Base-by-base conservation (phyloP, 1,140 invertebrate species). In the Trichonephila clavata region DNA sequence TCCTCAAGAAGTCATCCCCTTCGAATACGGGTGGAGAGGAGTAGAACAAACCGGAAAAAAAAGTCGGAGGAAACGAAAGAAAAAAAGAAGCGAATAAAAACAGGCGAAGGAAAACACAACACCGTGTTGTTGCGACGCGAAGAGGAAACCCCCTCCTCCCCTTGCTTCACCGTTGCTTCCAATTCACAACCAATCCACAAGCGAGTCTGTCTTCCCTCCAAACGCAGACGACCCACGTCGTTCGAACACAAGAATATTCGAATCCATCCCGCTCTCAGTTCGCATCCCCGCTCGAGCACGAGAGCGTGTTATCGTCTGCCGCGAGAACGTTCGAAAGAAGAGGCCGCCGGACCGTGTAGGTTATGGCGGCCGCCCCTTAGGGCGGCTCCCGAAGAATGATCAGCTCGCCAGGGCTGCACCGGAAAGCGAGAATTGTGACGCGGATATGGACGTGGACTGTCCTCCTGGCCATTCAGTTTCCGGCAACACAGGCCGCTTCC, bases 281-380 rank as follows among this genome's bases (percentile, higher is more conserved):
- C 6, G 27, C 71, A 77, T 32, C 16, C 71, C 27, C 32, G 71
- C 71, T 18, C 24, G 5, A 39, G 71, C 71, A 77, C 27, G 27
- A 32, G 71, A 77, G 81, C 20, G 21, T 83, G 24, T 63, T 84
- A 24, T 57, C 50, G 86, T 24, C 32, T 39, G 6, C 24, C 24
- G 65, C 65, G 24, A 32, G 50, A 50, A 50, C 50, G 32, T 39
- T 77, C 71, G 27, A 86, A 14, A 24, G 13, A 86, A 16, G 18
- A 21, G 13, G 27, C 86, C 59, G 61, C 59, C 24, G 59, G 61
- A 39, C 61, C 50, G 59, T 21, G 86, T 32, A 24, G 86, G 86
- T 87, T 61, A 87, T 87, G 86, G 86, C 86, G 86, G 86, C 86
- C 86, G 86, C 86, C 86, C 86, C 86, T 61, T 87, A 87, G 61